A percentile compares a stretch with the other conserved stretches of the same genome.
phyloP scores from a whole-genome alignment of 2,888 invertebrate species.

The Nudaria mundana region DNA sequence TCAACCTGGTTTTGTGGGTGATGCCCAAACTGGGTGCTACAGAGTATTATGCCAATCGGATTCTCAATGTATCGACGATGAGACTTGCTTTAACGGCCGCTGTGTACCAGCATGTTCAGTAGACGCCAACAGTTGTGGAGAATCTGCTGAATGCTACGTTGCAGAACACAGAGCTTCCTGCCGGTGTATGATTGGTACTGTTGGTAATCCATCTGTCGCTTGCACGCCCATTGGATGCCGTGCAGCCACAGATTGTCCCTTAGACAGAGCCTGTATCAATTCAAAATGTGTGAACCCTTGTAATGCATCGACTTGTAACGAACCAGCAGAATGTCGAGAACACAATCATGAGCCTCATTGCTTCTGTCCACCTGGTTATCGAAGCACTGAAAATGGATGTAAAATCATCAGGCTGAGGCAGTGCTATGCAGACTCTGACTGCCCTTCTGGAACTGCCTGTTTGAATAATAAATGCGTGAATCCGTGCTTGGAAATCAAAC shows the following conservation, averaged over 20 bases:
- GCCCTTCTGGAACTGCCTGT: conserved; percentile 91
- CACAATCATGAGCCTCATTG: conserved; percentile 90
- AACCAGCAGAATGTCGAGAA: conserved; percentile 87
- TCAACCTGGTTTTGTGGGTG: conserved; percentile 90
- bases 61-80: conserved; percentile 89
- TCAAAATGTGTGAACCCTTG: conserved; percentile 90
- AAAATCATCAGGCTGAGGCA: conserved; percentile 79
- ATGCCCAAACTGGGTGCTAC: conserved; percentile 90
- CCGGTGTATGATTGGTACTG: conserved; percentile 90
- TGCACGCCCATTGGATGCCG: conserved; percentile 92
- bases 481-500: conserved; percentile 89
- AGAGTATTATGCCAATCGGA: conserved; percentile 87
- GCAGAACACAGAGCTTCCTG: conserved; percentile 91
- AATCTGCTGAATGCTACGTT: conserved; percentile 89
- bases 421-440: conserved; percentile 90
- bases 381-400: conserved; percentile 84
- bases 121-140: conserved; percentile 87
- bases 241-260: conserved; percentile 89
- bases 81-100: conserved; percentile 90
- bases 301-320: conserved; percentile 84
- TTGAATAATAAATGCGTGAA: conserved; percentile 90
- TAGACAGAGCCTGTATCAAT: conserved; percentile 90
- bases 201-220: conserved; percentile 89
- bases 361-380: conserved; percentile 89
- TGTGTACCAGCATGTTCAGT: conserved; percentile 91